These are phyloP conservation scores for Pelodytes ibericus DNA, from an alignment of 2,797 vertebrate species.

Conservation along the genomic window DNA sequence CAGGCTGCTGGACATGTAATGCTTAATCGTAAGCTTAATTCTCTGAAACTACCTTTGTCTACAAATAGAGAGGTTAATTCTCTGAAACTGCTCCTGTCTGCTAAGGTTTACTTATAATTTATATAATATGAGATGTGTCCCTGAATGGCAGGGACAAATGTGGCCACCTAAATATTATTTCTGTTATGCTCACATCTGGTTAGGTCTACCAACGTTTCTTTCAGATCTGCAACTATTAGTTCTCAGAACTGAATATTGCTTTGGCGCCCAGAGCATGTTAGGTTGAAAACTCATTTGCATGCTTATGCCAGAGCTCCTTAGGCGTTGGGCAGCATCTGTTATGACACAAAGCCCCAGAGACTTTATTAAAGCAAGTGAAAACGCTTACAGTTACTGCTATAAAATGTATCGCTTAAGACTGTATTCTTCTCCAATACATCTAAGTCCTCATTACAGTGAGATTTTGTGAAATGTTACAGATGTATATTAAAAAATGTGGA, in stretches of 20 bases:
- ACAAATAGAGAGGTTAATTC: too few species aligned
- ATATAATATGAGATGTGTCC: too few species aligned
- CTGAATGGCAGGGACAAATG: too few species aligned
- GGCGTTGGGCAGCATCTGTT: conserved; percentile 20
- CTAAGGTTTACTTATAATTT: too few species aligned
- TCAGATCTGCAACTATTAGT: neutral
- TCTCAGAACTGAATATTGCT: neutral
- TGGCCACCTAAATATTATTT: too few species aligned
- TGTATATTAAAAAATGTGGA: neutral
- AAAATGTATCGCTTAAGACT: conserved; percentile 25
- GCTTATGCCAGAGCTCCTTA: neutral
- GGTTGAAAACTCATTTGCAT: conserved; percentile 15
- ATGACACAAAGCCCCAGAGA: conserved; percentile 33
- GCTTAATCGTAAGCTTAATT: too few species aligned
- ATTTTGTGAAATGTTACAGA: neutral
- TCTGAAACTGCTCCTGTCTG: too few species aligned
- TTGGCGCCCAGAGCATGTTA: neutral
- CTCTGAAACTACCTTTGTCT: too few species aligned
- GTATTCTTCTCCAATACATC: conserved; percentile 3
- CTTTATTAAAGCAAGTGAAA: conserved; percentile 38
- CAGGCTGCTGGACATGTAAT: too few species aligned
- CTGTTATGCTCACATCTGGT: too few species aligned
- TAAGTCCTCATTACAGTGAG: neutral
- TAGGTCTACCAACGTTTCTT: too few species aligned
- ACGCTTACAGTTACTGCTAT: conserved; percentile 18